These are phyloP conservation scores for Mycetomoellerius zeteki DNA, from an alignment of 1,140 invertebrate species.

Conservation along the genomic window DNA sequence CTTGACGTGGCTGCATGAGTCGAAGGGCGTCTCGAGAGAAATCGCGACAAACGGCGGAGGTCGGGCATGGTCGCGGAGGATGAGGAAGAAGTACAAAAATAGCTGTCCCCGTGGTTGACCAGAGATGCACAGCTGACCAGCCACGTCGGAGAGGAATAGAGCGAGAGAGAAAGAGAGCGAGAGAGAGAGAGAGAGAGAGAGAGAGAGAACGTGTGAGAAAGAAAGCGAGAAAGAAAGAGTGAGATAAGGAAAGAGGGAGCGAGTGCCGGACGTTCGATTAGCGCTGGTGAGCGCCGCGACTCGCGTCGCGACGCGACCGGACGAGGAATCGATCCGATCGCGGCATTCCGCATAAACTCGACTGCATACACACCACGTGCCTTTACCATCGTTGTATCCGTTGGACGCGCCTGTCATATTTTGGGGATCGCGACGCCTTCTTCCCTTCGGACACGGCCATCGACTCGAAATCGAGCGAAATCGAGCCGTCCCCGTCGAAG, in stretches of 20 bases:
- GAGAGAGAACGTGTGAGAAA: not conserved
- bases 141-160: constrained; percentile 11
- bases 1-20: constrained; percentile 45
- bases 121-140: constrained; percentile 74
- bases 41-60: constrained; percentile 47
- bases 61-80: constrained; percentile 63
- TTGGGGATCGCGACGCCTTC: constrained; percentile 22
- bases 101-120: constrained; percentile 60
- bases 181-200: constrained; percentile 8
- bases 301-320: constrained; percentile 42
- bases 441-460: constrained; percentile 26
- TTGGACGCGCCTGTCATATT: not conserved
- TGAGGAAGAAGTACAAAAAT: constrained; percentile 78
- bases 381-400: constrained; percentile 63
- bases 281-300: constrained; percentile 35
- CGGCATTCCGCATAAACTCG: constrained; percentile 42
- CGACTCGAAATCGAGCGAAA: constrained; percentile 28
- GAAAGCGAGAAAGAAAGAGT: not conserved
- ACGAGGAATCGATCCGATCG: constrained; percentile 50
- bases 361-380: constrained; percentile 72
- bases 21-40: constrained; percentile 58
- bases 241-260: not conserved
- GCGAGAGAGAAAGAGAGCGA: not conserved
- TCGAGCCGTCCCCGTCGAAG: constrained; percentile 20
- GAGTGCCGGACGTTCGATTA: constrained; percentile 57